phyloP scores from a whole-genome alignment of 2,113 vertebrate species.

The Prionailurus viverrinus region DNA sequence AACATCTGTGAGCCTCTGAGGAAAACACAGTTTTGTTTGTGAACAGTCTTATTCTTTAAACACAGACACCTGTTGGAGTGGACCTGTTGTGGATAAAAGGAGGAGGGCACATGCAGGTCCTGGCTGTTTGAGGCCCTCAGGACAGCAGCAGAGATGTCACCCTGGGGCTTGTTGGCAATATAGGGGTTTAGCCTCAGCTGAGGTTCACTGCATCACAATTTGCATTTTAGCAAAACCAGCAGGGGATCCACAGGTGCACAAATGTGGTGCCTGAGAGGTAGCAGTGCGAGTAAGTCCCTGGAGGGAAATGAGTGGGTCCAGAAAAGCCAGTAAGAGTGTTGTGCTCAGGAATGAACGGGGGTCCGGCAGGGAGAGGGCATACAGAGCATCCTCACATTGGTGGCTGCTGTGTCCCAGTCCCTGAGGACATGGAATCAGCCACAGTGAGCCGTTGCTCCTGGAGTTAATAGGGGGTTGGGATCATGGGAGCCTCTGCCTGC shows the following conservation, averaged over 20 bases:
- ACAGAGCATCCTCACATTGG: neutral
- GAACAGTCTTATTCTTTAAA: neutral
- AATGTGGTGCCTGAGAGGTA: neutral
- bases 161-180: neutral
- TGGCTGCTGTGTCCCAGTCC: neutral
- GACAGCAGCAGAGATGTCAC: neutral
- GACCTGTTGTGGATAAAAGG: neutral
- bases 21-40: neutral
- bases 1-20: neutral
- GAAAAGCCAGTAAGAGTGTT: neutral
- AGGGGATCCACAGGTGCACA: neutral
- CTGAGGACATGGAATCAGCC: neutral
- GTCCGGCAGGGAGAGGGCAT: neutral
- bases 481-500: too few relatives aligned
- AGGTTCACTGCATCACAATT: neutral
- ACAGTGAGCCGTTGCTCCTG: neutral
- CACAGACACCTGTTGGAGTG: neutral
- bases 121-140: neutral
- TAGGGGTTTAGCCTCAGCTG: neutral
- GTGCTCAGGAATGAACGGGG: neutral
- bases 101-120: too few relatives aligned
- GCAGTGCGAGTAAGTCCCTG: neutral
- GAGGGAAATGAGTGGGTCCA: neutral
- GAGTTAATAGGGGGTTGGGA: neutral
- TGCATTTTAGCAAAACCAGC: neutral